Conservation (phyloP, 1,140 invertebrate species). For the Colletes gigas region DNA sequence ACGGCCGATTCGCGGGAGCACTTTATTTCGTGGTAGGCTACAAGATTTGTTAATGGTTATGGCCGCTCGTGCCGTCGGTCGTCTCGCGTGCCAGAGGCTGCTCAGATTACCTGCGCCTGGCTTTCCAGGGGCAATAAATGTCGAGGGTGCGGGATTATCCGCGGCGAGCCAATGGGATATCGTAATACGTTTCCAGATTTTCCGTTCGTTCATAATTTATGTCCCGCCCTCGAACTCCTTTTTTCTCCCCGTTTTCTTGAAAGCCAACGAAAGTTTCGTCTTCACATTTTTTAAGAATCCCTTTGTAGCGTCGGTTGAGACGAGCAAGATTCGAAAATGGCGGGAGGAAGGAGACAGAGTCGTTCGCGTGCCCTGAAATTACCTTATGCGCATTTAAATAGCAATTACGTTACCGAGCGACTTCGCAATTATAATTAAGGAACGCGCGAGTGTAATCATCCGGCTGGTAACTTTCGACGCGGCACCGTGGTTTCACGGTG, state of each 20-base stretch:
- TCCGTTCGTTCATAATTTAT: slow-evolving; percentile 54
- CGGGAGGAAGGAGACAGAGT: background rate
- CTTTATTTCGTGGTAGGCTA: slow-evolving; percentile 66
- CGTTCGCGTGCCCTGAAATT: slow-evolving; percentile 4
- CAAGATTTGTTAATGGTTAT: slow-evolving; percentile 71
- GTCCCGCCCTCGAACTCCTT: background rate
- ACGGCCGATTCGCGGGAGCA: slow-evolving; percentile 62
- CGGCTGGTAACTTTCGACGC: slow-evolving; percentile 31
- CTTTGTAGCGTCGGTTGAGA: too few relatives aligned
- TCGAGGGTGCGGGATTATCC: slow-evolving; percentile 63
- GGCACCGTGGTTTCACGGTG: slow-evolving; percentile 22
- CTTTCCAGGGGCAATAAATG: slow-evolving; percentile 61
- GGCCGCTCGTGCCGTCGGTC: slow-evolving; percentile 35
- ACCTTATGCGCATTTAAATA: slow-evolving; percentile 33
- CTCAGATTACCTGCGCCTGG: slow-evolving; percentile 58
- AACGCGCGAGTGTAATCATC: slow-evolving; percentile 39
- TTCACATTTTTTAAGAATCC: too few relatives aligned
- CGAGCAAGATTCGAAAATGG: too few relatives aligned
- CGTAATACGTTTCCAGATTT: slow-evolving; percentile 56
- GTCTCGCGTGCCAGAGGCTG: slow-evolving; percentile 57
- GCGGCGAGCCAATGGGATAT: slow-evolving; percentile 54
- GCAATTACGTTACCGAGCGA: slow-evolving; percentile 34
- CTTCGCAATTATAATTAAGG: slow-evolving; percentile 47
- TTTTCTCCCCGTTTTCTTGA: too few relatives aligned
- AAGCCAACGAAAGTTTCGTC: too few relatives aligned